Evolutionary conservation across 2,797 vertebrate genomes (phyloP).

Genomic region (Xenentodon cancila): DNA sequence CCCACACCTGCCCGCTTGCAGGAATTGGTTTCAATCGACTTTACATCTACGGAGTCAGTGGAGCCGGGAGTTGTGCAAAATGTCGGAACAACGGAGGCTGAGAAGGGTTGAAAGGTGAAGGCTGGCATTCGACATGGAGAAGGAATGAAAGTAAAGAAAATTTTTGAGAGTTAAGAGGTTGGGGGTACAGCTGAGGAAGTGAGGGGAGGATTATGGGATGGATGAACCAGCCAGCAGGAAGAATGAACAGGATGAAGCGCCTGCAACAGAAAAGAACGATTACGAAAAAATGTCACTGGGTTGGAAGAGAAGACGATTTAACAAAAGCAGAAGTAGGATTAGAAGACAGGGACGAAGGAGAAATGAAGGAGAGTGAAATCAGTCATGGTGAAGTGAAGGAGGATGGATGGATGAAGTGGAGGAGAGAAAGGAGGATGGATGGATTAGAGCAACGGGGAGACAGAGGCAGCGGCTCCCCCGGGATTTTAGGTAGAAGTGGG

Average conservation of each 20-base stretch:
- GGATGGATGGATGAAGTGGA: conserved; percentile 10
- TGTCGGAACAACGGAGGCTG: background rate
- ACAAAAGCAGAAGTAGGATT: conserved; percentile 7
- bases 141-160: background rate
- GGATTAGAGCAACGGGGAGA: conserved; percentile 3
- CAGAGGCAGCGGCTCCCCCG: conserved; percentile 30
- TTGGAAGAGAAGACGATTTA: background rate
- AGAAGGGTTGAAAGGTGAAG: conserved; percentile 12
- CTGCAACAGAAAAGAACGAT: background rate
- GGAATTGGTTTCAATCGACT: too few species aligned
- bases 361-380: conserved; percentile 29
- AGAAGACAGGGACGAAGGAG: conserved; percentile 19
- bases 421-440: conserved; percentile 17
- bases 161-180: too few species aligned
- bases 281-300: background rate
- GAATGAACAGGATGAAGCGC: background rate
- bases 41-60: too few species aligned
- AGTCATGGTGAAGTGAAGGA: conserved; percentile 30
- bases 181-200: background rate
- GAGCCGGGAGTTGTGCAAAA: too few species aligned
- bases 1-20: too few species aligned
- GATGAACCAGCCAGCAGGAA: background rate
- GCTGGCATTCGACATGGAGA: conserved; percentile 2
- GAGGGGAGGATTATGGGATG: conserved; percentile 17
- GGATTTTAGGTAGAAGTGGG: conserved; percentile 37